A percentile compares a stretch with the other conserved stretches of the same genome.
Conservation (phyloP, 2,797 vertebrate species). For the Anas bahamensis region DNA sequence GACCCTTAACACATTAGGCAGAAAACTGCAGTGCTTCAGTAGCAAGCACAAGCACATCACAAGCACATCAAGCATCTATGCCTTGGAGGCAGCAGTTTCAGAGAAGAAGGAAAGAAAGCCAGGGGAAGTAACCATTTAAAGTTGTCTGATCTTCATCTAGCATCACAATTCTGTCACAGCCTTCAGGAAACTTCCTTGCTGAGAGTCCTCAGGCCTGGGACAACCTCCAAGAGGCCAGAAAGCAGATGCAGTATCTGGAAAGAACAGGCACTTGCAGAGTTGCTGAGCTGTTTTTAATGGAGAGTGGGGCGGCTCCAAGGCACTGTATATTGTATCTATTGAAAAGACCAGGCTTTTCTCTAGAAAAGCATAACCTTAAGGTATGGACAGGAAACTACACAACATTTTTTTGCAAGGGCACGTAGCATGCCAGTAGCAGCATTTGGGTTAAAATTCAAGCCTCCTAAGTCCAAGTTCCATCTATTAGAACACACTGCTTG, state of each 20-base stretch:
- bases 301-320: neutral
- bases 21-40: neutral
- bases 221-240: neutral
- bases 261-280: neutral
- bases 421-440: neutral
- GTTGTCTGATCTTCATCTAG: neutral
- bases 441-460: constrained; percentile 16
- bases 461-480: neutral
- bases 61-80: neutral
- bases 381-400: neutral
- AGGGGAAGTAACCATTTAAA: neutral
- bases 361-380: neutral
- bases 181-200: neutral
- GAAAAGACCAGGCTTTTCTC: neutral
- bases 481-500: neutral
- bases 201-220: neutral
- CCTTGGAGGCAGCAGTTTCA: neutral
- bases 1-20: neutral
- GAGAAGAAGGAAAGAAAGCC: neutral
- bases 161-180: neutral
- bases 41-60: too few relatives aligned
- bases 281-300: neutral
- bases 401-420: neutral
- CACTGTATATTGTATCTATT: neutral
- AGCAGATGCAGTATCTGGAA: neutral